phyloP scores from a whole-genome alignment of 2,888 invertebrate species.

The Conomelus anceps region DNA sequence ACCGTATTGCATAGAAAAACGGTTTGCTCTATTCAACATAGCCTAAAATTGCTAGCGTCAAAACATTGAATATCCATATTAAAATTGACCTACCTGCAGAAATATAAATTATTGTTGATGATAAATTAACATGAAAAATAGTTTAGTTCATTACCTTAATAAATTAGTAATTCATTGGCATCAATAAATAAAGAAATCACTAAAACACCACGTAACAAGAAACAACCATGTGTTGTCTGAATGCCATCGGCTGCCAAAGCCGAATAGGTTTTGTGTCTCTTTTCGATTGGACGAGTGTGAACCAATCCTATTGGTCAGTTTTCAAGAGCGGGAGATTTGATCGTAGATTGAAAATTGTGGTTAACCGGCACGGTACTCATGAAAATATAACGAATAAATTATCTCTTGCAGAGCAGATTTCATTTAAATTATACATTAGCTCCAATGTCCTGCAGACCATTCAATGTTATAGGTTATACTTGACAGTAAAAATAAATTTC shows the following conservation, averaged over 20 bases:
- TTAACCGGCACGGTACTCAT: too few relatives aligned
- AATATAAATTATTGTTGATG: neutral
- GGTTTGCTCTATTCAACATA: neutral
- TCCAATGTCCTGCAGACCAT: too few relatives aligned
- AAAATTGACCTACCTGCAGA: neutral
- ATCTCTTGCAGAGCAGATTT: too few relatives aligned
- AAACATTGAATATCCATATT: neutral
- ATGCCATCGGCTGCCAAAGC: constrained; percentile 1
- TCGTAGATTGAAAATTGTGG: too few relatives aligned
- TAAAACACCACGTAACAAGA: constrained; percentile 7
- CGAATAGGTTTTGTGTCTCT: neutral
- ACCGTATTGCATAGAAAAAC: neutral
- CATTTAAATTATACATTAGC: too few relatives aligned
- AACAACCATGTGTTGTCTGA: constrained; percentile 6
- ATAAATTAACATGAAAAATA: neutral
- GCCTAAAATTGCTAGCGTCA: neutral
- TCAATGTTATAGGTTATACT: too few relatives aligned
- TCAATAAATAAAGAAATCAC: neutral
- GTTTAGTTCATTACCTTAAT: neutral
- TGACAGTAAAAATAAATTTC: too few relatives aligned
- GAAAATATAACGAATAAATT: too few relatives aligned
- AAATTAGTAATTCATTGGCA: neutral
- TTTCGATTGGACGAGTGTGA: neutral
- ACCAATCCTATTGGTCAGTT: neutral
- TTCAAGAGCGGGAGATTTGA: neutral